These are phyloP conservation scores for Ophion ellenae DNA, from an alignment of 2,888 invertebrate genomes.

Conservation along the genomic window DNA sequence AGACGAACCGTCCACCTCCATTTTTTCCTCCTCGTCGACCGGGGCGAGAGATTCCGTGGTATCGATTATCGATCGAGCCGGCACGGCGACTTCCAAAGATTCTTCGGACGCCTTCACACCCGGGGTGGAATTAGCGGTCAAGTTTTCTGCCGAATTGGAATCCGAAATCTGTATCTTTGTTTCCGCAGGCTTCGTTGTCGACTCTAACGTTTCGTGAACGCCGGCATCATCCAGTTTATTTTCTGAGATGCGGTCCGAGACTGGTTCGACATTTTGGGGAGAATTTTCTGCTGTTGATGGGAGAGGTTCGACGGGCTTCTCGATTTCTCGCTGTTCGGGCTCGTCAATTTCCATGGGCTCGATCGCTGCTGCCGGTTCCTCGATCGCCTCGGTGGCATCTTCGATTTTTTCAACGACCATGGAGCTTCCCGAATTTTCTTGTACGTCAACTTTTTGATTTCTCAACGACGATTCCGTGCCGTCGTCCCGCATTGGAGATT, in stretches of 20 bases:
- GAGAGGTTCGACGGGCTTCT: neutral
- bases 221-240: neutral
- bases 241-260: neutral
- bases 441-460: conserved; percentile 4
- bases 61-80: neutral
- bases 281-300: conserved; percentile 7
- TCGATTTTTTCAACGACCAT: conserved; percentile 4
- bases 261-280: neutral
- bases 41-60: neutral
- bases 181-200: neutral
- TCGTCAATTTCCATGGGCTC: conserved; percentile 61
- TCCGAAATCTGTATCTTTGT: neutral
- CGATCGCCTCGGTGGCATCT: neutral
- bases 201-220: conserved; percentile 14
- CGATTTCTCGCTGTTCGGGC: conserved; percentile 9
- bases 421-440: neutral
- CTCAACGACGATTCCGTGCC: neutral
- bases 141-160: conserved; percentile 1
- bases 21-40: conserved; percentile 47
- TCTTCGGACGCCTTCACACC: conserved; percentile 3
- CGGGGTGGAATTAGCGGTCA: neutral
- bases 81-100: neutral
- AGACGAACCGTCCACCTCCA: conserved; percentile 47
- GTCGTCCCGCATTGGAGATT: neutral
- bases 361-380: conserved; percentile 13